Evolutionary conservation across 2,888 invertebrate species (phyloP).

Genomic region (Cheilosia vulpina): DNA sequence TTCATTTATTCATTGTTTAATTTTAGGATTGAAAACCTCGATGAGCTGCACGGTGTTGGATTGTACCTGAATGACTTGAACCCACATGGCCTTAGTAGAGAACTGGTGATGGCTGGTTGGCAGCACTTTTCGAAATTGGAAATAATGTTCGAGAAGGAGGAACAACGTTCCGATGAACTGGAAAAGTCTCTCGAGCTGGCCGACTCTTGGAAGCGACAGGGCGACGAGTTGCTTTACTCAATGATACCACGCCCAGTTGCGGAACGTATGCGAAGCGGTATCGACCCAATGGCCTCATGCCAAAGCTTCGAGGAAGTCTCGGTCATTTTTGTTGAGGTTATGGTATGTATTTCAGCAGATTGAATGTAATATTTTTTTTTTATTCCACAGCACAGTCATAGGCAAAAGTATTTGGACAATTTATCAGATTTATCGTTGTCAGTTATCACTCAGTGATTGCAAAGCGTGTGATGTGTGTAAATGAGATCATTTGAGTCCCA

Average conservation of each 20-base stretch:
- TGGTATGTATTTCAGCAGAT: slow-evolving; percentile 73
- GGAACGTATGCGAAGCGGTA: slow-evolving; percentile 90
- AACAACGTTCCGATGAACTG: slow-evolving; percentile 90
- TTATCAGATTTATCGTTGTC: too few species aligned
- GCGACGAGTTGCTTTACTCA: slow-evolving; percentile 94
- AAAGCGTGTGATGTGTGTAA: too few species aligned
- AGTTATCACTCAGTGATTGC: too few species aligned
- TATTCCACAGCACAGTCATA: background rate
- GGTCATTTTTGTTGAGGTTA: slow-evolving; percentile 82
- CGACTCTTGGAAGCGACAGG: slow-evolving; percentile 93
- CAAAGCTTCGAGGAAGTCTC: slow-evolving; percentile 86
- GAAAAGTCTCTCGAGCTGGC: slow-evolving; percentile 90
- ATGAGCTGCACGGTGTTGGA: slow-evolving; percentile 91
- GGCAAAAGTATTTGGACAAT: too few species aligned
- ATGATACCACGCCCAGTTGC: slow-evolving; percentile 96
- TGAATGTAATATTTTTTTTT: background rate
- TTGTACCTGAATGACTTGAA: slow-evolving; percentile 93
- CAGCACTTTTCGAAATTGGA: slow-evolving; percentile 92
- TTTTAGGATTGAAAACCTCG: slow-evolving; percentile 91
- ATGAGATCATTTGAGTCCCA: too few species aligned
- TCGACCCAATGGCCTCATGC: slow-evolving; percentile 91
- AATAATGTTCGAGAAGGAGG: slow-evolving; percentile 92
- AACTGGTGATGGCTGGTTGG: slow-evolving; percentile 93
- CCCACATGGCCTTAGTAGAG: slow-evolving; percentile 92
- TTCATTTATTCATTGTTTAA: slow-evolving; percentile 1